These are phyloP conservation scores for Willisornis vidua DNA, from an alignment of 2,113 vertebrate species.

Conservation along the genomic window DNA sequence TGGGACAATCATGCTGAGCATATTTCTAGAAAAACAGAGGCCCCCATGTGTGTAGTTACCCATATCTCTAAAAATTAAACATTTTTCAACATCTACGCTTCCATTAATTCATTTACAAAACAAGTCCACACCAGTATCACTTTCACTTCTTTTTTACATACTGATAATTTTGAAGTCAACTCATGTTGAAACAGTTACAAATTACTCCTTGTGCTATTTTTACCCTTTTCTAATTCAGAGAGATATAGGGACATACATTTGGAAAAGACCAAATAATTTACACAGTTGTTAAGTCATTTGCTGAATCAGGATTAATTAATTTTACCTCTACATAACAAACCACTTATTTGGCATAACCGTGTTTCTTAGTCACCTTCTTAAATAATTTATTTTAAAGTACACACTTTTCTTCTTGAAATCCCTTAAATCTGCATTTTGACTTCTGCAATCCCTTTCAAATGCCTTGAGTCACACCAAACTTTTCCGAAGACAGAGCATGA, in stretches of 20 bases:
- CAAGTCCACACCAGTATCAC: background rate
- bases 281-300: background rate
- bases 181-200: background rate
- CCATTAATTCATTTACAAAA: background rate
- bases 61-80: background rate
- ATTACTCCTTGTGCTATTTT: background rate
- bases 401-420: background rate
- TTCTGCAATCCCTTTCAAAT: background rate
- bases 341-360: background rate
- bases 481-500: rapidly evolving
- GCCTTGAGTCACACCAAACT: background rate
- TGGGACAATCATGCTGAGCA: background rate
- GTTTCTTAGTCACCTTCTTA: background rate
- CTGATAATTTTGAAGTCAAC: background rate
- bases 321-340: background rate
- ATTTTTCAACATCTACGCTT: background rate
- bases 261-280: background rate
- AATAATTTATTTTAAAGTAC: background rate
- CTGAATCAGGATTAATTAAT: background rate
- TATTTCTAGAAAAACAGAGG: background rate
- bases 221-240: background rate
- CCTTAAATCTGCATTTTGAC: background rate
- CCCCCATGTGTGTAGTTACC: rapidly evolving
- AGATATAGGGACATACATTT: background rate
- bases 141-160: background rate